Evolutionary conservation across 2,888 invertebrate genomes (phyloP).

Genomic region (Hoplodrina blanda): DNA sequence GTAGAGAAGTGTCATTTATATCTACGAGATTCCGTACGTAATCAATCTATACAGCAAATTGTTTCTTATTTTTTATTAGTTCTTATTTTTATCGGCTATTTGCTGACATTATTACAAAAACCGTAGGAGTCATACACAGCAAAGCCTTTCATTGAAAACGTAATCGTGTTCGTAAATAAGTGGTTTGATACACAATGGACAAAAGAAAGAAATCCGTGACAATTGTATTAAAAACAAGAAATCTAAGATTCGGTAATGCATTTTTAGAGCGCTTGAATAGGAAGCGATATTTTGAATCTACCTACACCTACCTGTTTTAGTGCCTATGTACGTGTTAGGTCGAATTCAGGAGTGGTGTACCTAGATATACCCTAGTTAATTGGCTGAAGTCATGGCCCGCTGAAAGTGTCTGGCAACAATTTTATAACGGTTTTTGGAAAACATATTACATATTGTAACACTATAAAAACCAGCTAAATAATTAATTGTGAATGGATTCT

Average conservation of each 20-base stretch:
- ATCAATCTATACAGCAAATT: background rate
- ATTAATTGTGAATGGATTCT: too few species aligned
- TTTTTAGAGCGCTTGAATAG: constrained; percentile 8
- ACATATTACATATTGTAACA: too few species aligned
- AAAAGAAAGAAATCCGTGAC: constrained; percentile 48
- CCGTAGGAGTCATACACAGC: background rate
- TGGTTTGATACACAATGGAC: constrained; percentile 38
- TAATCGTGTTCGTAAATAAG: constrained; percentile 35
- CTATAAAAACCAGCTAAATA: too few species aligned
- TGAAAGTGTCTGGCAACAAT: too few species aligned
- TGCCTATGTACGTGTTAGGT: background rate
- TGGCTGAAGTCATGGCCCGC: too few species aligned
- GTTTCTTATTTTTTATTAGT: background rate
- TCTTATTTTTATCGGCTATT: background rate
- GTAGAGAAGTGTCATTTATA: constrained; percentile 10
- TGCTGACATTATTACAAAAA: background rate
- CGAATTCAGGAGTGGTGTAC: background rate
- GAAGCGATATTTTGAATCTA: background rate
- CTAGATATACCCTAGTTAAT: too few species aligned
- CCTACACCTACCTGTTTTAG: background rate
- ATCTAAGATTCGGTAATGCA: constrained; percentile 33
- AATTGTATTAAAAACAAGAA: constrained; percentile 46
- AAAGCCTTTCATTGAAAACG: constrained; percentile 19
- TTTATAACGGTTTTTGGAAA: too few species aligned
- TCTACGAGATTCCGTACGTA: background rate